phyloP scores from a whole-genome alignment of 37 sponge, comb jelly and placozoan genomes.

The Oopsacas minuta region DNA sequence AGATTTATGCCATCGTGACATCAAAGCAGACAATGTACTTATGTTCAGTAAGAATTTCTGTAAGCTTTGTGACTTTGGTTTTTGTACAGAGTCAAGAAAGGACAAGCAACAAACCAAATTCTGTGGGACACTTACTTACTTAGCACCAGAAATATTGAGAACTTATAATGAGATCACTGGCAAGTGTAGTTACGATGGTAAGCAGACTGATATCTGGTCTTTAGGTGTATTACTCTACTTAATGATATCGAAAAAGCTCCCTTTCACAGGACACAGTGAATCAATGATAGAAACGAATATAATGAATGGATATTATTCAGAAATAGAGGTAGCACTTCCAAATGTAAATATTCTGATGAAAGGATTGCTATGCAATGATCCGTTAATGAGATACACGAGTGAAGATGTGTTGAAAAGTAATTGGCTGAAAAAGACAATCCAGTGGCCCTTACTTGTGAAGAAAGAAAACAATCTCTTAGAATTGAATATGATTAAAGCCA shows the following conservation, averaged over 20 bases:
- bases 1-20: neutral
- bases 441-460: neutral
- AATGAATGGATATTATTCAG: neutral
- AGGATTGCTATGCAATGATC: neutral
- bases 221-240: neutral
- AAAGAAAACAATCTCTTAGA: neutral
- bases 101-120: neutral
- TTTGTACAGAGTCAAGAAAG: slow-evolving; percentile 16
- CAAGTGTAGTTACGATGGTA: neutral
- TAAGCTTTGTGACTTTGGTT: neutral
- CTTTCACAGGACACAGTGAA: neutral
- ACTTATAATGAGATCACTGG: neutral
- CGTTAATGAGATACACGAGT: neutral
- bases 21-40: neutral
- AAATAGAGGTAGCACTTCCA: neutral
- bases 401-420: neutral
- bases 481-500: neutral
- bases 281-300: neutral
- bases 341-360: neutral
- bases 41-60: neutral
- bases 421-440: neutral
- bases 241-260: neutral
- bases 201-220: neutral
- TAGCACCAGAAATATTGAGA: slow-evolving; percentile 5
- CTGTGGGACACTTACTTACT: neutral